phyloP scores from a whole-genome alignment of 2,888 invertebrate genomes.

The Napeogenes sylphis region DNA sequence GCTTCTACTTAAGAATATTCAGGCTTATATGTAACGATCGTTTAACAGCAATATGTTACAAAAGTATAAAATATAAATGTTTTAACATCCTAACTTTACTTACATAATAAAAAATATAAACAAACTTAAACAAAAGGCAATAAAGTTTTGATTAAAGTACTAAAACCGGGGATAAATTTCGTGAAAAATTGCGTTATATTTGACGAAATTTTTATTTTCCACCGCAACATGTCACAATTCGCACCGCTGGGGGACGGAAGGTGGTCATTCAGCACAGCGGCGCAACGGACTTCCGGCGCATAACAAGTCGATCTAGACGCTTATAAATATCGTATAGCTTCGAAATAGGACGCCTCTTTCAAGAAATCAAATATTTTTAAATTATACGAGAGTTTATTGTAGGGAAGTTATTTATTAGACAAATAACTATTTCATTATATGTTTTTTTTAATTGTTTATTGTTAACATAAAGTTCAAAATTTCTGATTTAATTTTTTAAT shows the following conservation, averaged over 20 bases:
- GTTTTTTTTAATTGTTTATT: slow-evolving; percentile 3
- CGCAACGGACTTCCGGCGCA: slow-evolving; percentile 78
- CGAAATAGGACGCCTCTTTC: slow-evolving; percentile 41
- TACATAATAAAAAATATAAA: not conserved
- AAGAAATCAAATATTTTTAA: slow-evolving; percentile 7
- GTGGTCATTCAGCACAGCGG: slow-evolving; percentile 77
- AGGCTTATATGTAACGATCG: not conserved
- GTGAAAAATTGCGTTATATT: slow-evolving; percentile 33
- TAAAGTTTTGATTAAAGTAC: slow-evolving; percentile 18
- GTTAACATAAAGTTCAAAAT: not conserved
- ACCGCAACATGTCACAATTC: slow-evolving; percentile 71
- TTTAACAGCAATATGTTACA: not conserved
- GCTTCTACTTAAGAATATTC: slow-evolving; percentile 1
- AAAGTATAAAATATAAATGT: not conserved
- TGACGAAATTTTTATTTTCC: slow-evolving; percentile 52
- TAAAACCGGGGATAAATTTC: slow-evolving; percentile 13
- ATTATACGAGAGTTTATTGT: not conserved
- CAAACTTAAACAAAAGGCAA: not conserved
- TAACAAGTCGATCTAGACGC: slow-evolving; percentile 74
- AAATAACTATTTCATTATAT: not conserved
- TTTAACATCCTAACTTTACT: not conserved
- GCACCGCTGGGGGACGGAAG: slow-evolving; percentile 73
- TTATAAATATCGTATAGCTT: slow-evolving; percentile 66
- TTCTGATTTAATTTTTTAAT: too few species aligned
- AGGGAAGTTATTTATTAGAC: not conserved